phyloP scores from a whole-genome alignment of 35 echinoderm and acorn worm species.

The Holothuria glaberrima region DNA sequence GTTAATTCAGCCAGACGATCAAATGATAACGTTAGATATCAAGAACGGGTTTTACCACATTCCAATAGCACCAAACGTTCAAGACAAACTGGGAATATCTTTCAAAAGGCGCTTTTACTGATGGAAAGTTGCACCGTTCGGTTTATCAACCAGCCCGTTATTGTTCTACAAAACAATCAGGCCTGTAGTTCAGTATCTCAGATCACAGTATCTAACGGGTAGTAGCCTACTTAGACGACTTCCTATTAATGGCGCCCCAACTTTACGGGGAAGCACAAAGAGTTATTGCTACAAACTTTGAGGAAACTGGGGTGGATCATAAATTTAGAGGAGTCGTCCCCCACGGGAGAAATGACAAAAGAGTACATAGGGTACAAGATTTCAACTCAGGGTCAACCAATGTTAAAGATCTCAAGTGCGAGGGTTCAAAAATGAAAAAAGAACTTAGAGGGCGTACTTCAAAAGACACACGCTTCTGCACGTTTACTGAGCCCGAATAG shows the following conservation, averaged over 20 bases:
- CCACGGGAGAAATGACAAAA: conserved; percentile 9
- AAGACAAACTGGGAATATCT: conserved; percentile 1
- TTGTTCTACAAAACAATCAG: conserved; percentile 36
- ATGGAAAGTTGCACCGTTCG: conserved; percentile 41
- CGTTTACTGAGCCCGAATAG: conserved; percentile 59
- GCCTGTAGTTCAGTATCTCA: conserved; percentile 1
- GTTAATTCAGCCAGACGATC: conserved; percentile 26
- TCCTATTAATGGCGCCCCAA: not conserved
- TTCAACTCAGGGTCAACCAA: conserved; percentile 11
- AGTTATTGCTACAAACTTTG: conserved; percentile 13
- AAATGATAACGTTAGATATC: conserved; percentile 33
- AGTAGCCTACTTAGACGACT: conserved; percentile 44
- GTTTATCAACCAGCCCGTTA: conserved; percentile 19
- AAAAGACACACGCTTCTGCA: conserved; percentile 14
- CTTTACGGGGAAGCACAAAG: conserved; percentile 14
- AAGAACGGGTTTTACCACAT: conserved; percentile 55
- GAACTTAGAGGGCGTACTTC: not conserved
- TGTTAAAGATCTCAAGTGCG: conserved; percentile 7
- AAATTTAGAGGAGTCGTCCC: conserved; percentile 32
- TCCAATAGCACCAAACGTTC: conserved; percentile 10
- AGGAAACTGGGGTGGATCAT: conserved; percentile 1
- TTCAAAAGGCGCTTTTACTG: conserved; percentile 20
- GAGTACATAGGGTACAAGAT: conserved; percentile 50
- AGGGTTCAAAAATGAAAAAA: conserved; percentile 14
- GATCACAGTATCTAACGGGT: not conserved